Evolutionary conservation across 1,140 invertebrate genomes (phyloP).

Genomic region (Heliconius himera): DNA sequence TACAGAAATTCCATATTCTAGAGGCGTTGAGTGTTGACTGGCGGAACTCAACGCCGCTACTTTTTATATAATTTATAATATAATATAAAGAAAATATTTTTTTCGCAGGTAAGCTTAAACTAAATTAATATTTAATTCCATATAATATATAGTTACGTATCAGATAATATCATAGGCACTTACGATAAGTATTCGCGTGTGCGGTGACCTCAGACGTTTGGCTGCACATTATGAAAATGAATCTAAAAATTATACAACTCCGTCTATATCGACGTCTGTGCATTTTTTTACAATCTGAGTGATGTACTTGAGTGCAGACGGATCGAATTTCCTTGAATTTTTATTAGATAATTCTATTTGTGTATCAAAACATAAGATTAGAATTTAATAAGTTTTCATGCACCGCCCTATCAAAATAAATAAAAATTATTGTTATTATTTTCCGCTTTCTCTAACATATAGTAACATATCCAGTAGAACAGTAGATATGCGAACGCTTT

Average conservation of each 20-base stretch:
- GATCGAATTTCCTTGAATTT: conserved; percentile 80
- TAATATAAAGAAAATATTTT: background rate
- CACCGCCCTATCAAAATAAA: background rate
- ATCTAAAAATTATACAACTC: conserved; percentile 76
- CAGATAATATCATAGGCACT: conserved; percentile 9
- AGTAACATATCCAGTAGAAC: background rate
- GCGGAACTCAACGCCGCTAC: no score
- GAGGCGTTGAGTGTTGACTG: no score
- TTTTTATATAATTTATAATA: no score
- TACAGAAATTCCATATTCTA: no score
- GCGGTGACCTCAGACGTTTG: conserved; percentile 63
- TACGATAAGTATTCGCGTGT: conserved; percentile 36
- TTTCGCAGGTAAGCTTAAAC: background rate
- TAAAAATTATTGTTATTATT: background rate
- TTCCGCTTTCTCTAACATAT: background rate
- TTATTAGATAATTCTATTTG: conserved; percentile 67
- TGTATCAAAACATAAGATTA: conserved; percentile 32
- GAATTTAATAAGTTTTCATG: background rate
- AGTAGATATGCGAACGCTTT: background rate
- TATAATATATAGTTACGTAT: conserved; percentile 5
- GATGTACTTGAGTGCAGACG: conserved; percentile 77
- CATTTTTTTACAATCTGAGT: conserved; percentile 75
- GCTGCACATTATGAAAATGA: conserved; percentile 79
- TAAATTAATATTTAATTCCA: background rate
- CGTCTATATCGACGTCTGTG: conserved; percentile 68